phyloP scores from a whole-genome alignment of 2,888 invertebrate species.

The Tethea ocularis region DNA sequence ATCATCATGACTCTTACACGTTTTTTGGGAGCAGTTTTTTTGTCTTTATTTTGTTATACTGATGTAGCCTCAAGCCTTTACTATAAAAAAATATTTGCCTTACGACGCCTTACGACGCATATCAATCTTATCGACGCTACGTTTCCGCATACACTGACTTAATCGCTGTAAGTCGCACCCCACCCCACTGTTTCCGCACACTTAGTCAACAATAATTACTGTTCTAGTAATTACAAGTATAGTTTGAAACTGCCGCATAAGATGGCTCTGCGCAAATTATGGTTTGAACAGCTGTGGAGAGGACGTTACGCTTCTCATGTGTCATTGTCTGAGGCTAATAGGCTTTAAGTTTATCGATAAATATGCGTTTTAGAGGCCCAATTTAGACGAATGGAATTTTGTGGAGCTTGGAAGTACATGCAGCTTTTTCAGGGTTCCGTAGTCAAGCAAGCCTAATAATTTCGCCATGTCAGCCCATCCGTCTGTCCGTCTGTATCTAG shows the following conservation, averaged over 20 bases:
- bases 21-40: no score
- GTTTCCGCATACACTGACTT: not conserved
- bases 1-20: no score
- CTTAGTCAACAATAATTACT: slow-evolving; percentile 54
- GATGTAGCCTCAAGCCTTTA: no score
- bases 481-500: no score
- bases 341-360: slow-evolving; percentile 7
- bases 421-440: no score
- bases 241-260: slow-evolving; percentile 33
- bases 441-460: no score
- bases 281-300: slow-evolving; percentile 26
- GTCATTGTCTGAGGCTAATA: slow-evolving; percentile 2
- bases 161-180: slow-evolving; percentile 21
- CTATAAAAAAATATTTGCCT: no score
- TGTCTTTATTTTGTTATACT: no score
- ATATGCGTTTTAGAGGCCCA: slow-evolving; percentile 1
- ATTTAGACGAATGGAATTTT: not conserved
- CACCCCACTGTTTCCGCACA: slow-evolving; percentile 28
- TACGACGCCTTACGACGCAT: no score
- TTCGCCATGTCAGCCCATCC: no score
- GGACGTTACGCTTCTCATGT: not conserved
- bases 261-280: slow-evolving; percentile 34
- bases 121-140: no score
- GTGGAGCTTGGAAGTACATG: not conserved
- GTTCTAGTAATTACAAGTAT: slow-evolving; percentile 42